A percentile compares a stretch with the other conserved stretches of the same genome.
These are phyloP conservation scores for Apteryx owenii DNA, from an alignment of 2,113 vertebrate genomes.

Conservation along the genomic window DNA sequence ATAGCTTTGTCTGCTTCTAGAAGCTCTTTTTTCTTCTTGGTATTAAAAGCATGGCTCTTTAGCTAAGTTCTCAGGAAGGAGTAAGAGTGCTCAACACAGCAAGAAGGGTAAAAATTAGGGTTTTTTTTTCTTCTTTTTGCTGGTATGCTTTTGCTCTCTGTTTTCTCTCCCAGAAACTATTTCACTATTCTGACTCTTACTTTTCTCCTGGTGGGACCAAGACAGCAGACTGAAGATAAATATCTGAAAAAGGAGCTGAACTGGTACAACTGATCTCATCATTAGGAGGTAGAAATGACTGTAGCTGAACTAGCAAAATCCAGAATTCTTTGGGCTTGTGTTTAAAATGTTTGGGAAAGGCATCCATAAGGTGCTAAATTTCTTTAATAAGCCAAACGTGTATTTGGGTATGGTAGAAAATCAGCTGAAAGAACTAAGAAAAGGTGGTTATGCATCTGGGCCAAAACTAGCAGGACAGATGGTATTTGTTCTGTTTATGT, in stretches of 20 bases:
- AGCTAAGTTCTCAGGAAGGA: not conserved
- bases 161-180: not conserved
- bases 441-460: conserved; percentile 46
- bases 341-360: conserved; percentile 6
- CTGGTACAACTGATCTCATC: not conserved
- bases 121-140: not conserved
- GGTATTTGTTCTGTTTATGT: conserved; percentile 65
- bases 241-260: not conserved
- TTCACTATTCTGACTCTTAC: not conserved
- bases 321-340: not conserved
- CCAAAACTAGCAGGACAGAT: conserved; percentile 49
- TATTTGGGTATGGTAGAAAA: conserved; percentile 27
- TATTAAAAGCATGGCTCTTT: not conserved
- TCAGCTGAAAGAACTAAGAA: conserved; percentile 31
- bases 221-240: no score
- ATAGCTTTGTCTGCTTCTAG: not conserved
- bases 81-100: not conserved
- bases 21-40: not conserved
- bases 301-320: not conserved
- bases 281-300: not conserved
- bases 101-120: not conserved
- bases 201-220: no score
- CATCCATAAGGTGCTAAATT: conserved; percentile 42
- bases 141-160: not conserved
- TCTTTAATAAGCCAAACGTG: conserved; percentile 41